Evolutionary conservation across 2,888 invertebrate species (phyloP).

Genomic region (Nomada goodeniana): DNA sequence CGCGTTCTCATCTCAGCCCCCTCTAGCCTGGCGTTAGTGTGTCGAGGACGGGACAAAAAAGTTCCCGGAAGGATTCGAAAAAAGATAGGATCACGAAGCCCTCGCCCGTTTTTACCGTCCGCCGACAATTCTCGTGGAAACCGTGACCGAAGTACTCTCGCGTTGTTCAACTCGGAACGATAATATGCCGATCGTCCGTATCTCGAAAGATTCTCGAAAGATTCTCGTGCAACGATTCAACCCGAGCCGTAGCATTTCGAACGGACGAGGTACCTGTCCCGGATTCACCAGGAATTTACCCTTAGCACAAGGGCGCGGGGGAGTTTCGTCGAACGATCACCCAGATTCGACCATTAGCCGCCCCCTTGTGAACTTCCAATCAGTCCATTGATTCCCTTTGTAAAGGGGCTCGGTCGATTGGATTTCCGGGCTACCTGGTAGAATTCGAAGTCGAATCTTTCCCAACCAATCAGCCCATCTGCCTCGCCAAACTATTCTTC

Average conservation of each 20-base stretch:
- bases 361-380: constrained; percentile 17
- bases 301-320: neutral
- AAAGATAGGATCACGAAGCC: neutral
- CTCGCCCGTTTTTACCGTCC: neutral
- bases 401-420: constrained; percentile 12
- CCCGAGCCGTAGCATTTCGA: too few relatives aligned
- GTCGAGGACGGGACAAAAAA: constrained; percentile 3
- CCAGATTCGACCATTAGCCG: constrained; percentile 12
- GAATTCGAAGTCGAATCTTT: constrained; percentile 9
- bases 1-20: too few relatives aligned
- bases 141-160: neutral
- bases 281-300: neutral
- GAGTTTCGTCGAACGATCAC: neutral
- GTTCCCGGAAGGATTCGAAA: neutral
- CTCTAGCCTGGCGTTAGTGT: neutral
- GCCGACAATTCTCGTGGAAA: neutral
- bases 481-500: neutral
- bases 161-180: too few relatives aligned
- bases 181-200: too few relatives aligned
- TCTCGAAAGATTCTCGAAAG: too few relatives aligned
- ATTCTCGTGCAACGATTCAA: too few relatives aligned
- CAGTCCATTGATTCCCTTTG: constrained; percentile 12
- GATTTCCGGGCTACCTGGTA: constrained; percentile 5
- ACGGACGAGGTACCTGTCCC: neutral
- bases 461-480: neutral